These are phyloP conservation scores for Valencia hispanica DNA, from an alignment of 2,797 vertebrate species.

Conservation along the genomic window DNA sequence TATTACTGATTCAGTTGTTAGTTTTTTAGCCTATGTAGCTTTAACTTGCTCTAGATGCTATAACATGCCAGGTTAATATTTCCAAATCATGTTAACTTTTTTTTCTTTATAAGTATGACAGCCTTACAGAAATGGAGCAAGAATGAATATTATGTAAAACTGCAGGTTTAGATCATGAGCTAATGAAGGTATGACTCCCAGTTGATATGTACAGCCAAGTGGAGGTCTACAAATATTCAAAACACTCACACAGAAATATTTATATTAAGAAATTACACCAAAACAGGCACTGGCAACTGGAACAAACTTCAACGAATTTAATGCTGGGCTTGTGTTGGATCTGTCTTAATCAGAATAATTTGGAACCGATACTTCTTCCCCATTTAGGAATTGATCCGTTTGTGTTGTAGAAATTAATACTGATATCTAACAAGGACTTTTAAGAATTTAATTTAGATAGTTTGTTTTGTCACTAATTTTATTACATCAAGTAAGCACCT, in stretches of 20 bases:
- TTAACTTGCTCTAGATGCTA: constrained; percentile 6
- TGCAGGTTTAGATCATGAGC: constrained; percentile 28
- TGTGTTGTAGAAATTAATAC: constrained; percentile 11
- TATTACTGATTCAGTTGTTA: neutral
- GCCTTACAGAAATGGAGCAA: neutral
- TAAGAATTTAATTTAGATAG: neutral
- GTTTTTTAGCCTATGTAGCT: neutral
- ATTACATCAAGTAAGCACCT: neutral
- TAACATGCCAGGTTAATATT: neutral
- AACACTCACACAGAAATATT: neutral
- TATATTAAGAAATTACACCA: constrained; percentile 5
- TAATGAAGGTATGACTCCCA: constrained; percentile 21
- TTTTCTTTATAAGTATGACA: constrained; percentile 1
- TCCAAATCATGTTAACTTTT: neutral
- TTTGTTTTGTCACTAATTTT: neutral
- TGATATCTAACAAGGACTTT: neutral
- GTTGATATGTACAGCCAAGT: neutral
- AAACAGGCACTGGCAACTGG: constrained; percentile 12
- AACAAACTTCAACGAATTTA: constrained; percentile 14
- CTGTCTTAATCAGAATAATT: constrained; percentile 8
- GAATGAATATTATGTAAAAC: constrained; percentile 8
- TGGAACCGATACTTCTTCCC: neutral
- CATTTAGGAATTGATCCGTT: constrained; percentile 15
- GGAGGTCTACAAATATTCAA: neutral
- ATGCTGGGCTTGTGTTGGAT: neutral